Evolutionary conservation across 2,113 vertebrate genomes (phyloP), one percentile per base, ranked within the genome.

Genomic region (Dinomys branickii): DNA sequence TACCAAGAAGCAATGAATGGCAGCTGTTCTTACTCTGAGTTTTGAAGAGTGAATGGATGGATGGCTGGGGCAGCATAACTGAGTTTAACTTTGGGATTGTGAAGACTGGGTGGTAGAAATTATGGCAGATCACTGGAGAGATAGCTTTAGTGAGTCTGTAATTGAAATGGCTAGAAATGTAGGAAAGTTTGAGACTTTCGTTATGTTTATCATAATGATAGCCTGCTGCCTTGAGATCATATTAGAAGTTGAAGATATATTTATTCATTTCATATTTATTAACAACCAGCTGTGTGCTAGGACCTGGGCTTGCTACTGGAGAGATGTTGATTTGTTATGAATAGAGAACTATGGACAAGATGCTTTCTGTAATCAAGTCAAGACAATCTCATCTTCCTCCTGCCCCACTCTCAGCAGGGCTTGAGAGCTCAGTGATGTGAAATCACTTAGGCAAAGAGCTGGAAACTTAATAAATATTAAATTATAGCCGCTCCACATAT

Each of bases 231-330:
- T 91, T 77, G 90, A 35, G 41, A 26, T 89, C 91, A 26, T 41
- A 75, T 59, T 91, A 38, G 11, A 85, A 10, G 44, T 75, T 80
- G 59, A 95, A 82, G 14, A 67, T 86, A 0, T 28, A 33, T 82
- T 97, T 94, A 95, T 67, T 93, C 59, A 88, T 73, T 11, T 80
- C 89, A 83, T 28, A n/a, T 20, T 90, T 47, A 54, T 58, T 71
- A 69, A 54, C 35, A 87, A 69, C 4, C n/a, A 88, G 44, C 54
- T 28, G 22, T 33, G 33, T 86, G 33, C 7, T 17, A 59, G 26
- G 44, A 92, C 44, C 80, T 88, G 22, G 85, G 10, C 44, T 73
- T 52, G 35, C 14, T 56, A 38, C 30, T 38, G 11, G 10, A 33
- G 52, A 47, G 78, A 26, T 38, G 5, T 14, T 86, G 61, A 52